Conservation (phyloP, 2,113 vertebrate species). For the Macheiramphus alcinus region DNA sequence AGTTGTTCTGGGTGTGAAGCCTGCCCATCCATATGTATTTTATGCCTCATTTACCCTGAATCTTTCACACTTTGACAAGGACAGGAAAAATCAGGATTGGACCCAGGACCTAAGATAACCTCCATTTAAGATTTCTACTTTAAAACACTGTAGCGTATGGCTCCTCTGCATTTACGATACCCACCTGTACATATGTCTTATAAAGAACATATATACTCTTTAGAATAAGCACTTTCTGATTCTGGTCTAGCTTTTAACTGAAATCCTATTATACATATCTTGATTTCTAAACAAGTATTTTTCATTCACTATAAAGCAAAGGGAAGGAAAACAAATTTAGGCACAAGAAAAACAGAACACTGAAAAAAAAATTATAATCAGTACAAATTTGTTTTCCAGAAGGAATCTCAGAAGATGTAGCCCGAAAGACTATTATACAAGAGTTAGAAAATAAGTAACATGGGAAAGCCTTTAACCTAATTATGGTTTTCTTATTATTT, state of each 20-base stretch:
- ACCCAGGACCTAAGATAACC: not conserved
- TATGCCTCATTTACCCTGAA: not conserved
- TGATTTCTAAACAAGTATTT: slow-evolving; percentile 30
- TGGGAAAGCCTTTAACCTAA: slow-evolving; percentile 52
- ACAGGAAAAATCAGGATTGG: not conserved
- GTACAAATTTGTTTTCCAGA: slow-evolving; percentile 17
- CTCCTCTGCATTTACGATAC: not conserved
- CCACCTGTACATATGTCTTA: not conserved
- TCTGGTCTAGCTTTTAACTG: not conserved
- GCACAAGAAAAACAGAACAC: not conserved
- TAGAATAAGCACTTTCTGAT: slow-evolving; percentile 4
- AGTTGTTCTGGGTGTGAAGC: not conserved
- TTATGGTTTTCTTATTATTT: slow-evolving; percentile 56
- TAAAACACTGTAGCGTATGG: not conserved
- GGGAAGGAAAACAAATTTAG: not conserved
- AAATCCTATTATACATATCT: not conserved
- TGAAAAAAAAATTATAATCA: not conserved
- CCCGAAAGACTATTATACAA: not conserved
- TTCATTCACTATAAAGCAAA: not conserved
- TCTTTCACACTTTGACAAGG: not conserved
- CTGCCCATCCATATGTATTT: not conserved
- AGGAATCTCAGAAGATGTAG: not conserved
- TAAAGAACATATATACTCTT: slow-evolving; percentile 18
- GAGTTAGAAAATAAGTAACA: slow-evolving; percentile 5
- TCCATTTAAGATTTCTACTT: not conserved